Conservation (phyloP, 2,113 vertebrate genomes). For the Amphilophus citrinellus region DNA sequence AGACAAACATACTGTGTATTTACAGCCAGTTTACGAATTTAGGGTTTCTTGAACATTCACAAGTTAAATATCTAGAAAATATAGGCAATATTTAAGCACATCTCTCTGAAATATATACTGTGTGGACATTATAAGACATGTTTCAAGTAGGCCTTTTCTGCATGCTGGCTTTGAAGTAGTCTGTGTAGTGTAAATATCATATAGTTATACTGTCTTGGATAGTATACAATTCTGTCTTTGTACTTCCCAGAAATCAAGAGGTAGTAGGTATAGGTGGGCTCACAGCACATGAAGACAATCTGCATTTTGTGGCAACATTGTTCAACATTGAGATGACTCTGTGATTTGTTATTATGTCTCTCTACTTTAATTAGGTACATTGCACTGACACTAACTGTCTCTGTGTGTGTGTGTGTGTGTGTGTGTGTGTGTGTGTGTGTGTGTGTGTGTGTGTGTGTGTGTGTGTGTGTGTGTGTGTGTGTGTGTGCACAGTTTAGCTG, state of each 20-base stretch:
- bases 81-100: not conserved
- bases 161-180: not conserved
- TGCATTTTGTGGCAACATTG: fast-evolving
- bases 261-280: too few relatives aligned
- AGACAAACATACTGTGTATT: too few relatives aligned
- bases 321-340: not conserved
- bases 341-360: not conserved
- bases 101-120: not conserved
- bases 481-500: not conserved
- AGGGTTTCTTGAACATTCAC: not conserved
- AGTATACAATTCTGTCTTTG: not conserved
- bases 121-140: not conserved
- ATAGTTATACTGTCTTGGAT: fast-evolving
- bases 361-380: not conserved
- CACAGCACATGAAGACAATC: not conserved
- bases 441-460: too few relatives aligned
- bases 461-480: too few relatives aligned
- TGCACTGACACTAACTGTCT: too few relatives aligned
- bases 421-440: too few relatives aligned
- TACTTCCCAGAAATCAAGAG: not conserved
- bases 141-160: not conserved
- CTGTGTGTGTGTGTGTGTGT: too few relatives aligned
- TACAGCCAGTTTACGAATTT: not conserved
- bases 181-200: not conserved
- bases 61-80: fast-evolving